Base-by-base conservation (phyloP, 2,888 invertebrate genomes). In the Athalia circularis region DNA sequence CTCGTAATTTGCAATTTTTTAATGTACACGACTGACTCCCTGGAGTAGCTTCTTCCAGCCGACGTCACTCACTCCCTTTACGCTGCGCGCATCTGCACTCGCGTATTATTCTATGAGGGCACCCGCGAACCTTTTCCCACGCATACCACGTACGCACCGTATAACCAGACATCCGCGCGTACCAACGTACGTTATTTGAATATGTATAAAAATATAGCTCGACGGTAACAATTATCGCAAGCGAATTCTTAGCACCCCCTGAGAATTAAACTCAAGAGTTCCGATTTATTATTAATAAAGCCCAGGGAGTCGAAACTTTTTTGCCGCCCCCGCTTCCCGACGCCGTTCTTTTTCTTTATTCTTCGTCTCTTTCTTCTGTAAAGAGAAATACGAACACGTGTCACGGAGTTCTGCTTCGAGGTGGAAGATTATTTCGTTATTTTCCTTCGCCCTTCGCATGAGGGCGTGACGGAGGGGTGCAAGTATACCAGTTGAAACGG, bases 1-100 rank as follows among this genome's bases (percentile, higher is more conserved):
- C 52, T 64, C 64, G 45, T 78, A 78, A 78, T 78, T 78, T 62
- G 78, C 78, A 78, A 78, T 78, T 78, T 78, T 78, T 74, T 78
- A 78, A 78, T 78, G 78, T 78, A 75, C 52, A n/a, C 47, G 29
- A 29, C 45, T 59, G 78, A 78, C 64, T 78, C 78, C 78, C 78
- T 13, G 64, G 78, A 54, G 78, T 29, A 57, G 43, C 45, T 65
- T 15, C 13, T 47, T 65, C 45, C 65, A 9, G 4, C 45, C 6
- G 11, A 7, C 5, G n/a, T 5, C 65, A 29, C 5, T 29, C 29
- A 29, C 29, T 29, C 29, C 29, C 29, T 29, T 29, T 29, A 29
- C 29, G 29, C 29, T 29, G 29, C 29, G 29, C 29, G 29, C 29
- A 29, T 29, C 29, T 29, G 29, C 29, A 29, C 29, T 29, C 29